phyloP scores from a whole-genome alignment of 2,113 vertebrate species.

The Cyanoliseus patagonus region DNA sequence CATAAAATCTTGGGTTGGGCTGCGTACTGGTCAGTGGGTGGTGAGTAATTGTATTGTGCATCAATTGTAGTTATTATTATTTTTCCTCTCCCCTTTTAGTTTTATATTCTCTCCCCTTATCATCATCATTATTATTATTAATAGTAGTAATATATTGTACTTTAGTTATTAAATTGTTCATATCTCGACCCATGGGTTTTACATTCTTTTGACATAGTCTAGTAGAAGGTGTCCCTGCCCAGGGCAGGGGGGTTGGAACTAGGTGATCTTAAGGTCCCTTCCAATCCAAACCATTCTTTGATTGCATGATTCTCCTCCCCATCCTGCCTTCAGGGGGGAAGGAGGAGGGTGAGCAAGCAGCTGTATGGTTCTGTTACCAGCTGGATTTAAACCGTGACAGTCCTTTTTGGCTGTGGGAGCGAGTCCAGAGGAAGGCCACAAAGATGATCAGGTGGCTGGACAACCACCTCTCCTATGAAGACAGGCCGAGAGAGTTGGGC shows the following conservation, averaged over 20 bases:
- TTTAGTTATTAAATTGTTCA: neutral
- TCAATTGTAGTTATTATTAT: neutral
- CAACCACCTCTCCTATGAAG: neutral
- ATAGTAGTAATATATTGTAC: neutral
- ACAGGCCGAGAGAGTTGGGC: neutral
- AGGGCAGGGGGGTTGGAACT: neutral
- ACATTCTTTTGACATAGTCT: neutral
- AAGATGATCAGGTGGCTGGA: neutral
- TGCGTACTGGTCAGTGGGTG: neutral
- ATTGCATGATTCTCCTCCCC: neutral
- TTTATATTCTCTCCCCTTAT: neutral
- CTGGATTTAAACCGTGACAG: neutral
- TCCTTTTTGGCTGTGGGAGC: neutral
- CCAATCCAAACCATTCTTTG: neutral
- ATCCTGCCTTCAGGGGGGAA: neutral
- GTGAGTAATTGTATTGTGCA: neutral
- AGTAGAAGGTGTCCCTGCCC: neutral
- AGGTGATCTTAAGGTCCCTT: neutral
- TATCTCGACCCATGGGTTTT: neutral
- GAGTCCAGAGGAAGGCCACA: neutral
- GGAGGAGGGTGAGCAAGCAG: neutral
- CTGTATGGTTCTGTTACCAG: neutral
- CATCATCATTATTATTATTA: neutral
- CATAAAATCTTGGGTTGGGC: neutral
- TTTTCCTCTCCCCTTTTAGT: neutral